These are phyloP conservation scores for Todiramphus saurophagus DNA, from an alignment of 2,113 vertebrate species.

Conservation along the genomic window DNA sequence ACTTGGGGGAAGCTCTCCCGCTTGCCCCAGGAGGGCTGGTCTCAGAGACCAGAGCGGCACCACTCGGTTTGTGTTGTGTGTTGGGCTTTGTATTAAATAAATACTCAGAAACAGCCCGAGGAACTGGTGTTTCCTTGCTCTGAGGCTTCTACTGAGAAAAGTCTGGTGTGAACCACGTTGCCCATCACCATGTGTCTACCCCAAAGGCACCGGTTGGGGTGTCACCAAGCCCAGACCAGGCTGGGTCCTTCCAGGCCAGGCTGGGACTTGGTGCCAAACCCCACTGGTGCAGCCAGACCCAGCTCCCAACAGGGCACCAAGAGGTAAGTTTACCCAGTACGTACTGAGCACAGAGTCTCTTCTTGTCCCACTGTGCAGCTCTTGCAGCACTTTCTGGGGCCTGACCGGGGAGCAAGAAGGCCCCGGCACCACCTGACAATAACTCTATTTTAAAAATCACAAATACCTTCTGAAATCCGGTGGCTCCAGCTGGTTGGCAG, in stretches of 20 bases:
- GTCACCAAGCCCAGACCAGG: not conserved
- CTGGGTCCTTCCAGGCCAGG: no score
- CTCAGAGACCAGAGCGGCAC: fast-evolving
- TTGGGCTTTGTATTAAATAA: fast-evolving
- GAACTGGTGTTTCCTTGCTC: not conserved
- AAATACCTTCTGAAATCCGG: not conserved
- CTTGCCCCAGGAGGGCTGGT: fast-evolving
- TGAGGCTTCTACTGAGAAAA: not conserved
- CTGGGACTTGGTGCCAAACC: not conserved
- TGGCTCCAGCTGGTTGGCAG: not conserved
- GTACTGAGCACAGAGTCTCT: not conserved
- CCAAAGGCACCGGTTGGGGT: fast-evolving
- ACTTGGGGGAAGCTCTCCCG: fast-evolving
- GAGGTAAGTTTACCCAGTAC: not conserved
- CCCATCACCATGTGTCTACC: fast-evolving
- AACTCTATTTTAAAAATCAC: not conserved
- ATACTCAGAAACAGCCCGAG: fast-evolving
- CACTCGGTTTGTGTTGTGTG: fast-evolving
- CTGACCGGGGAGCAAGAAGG: not conserved
- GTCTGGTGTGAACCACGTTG: fast-evolving
- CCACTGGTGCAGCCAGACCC: not conserved
- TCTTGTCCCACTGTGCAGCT: no score
- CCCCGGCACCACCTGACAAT: not conserved
- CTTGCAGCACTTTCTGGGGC: not conserved
- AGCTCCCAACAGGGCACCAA: not conserved